phyloP scores from a whole-genome alignment of 2,797 vertebrate species.

The Dromococcyx pavoninus region DNA sequence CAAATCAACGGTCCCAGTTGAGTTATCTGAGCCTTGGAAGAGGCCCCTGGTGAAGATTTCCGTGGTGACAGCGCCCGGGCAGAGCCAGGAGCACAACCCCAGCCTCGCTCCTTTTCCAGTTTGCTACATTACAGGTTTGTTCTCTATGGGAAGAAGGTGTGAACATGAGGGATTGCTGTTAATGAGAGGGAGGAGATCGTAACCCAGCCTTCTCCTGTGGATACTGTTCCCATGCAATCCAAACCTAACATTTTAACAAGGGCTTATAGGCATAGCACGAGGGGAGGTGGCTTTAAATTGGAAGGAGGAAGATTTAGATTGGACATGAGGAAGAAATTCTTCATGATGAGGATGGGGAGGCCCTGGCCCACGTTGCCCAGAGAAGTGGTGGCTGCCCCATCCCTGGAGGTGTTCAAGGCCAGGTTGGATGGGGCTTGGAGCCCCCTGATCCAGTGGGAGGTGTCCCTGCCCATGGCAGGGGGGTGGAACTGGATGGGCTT shows the following conservation, averaged over 20 bases:
- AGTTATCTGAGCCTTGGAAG: background rate
- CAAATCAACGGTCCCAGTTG: background rate
- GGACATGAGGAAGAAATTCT: too few species aligned
- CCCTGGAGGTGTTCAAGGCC: too few species aligned
- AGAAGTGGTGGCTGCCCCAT: too few species aligned
- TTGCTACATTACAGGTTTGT: background rate
- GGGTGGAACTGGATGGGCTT: too few species aligned
- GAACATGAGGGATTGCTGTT: background rate
- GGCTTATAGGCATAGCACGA: too few species aligned
- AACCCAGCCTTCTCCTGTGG: background rate
- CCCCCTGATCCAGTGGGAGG: too few species aligned
- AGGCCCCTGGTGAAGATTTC: background rate
- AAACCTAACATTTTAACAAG: background rate
- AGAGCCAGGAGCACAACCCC: background rate
- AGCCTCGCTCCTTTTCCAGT: background rate
- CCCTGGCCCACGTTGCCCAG: too few species aligned
- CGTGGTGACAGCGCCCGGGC: background rate
- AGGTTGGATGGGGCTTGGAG: too few species aligned
- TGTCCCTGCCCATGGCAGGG: too few species aligned
- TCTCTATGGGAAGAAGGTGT: background rate
- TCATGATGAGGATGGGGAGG: too few species aligned
- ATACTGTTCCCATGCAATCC: background rate
- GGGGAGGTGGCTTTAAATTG: too few species aligned
- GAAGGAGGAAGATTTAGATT: too few species aligned
- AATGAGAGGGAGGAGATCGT: background rate